These are phyloP conservation scores for Periplaneta americana DNA, from an alignment of 1,140 invertebrate genomes.

Conservation along the genomic window DNA sequence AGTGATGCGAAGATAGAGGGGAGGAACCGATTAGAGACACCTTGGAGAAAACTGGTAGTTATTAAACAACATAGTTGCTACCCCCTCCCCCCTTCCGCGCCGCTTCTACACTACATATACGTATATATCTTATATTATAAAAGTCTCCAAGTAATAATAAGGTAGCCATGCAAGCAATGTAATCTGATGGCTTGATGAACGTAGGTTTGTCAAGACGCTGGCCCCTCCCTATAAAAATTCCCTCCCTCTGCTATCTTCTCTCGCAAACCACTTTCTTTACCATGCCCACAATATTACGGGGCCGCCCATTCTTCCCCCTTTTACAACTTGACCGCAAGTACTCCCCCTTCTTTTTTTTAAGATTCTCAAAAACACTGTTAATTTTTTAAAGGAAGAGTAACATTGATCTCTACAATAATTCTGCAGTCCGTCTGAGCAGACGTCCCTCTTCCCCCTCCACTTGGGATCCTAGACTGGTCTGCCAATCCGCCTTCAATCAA, in stretches of 20 bases:
- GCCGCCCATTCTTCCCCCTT: background rate
- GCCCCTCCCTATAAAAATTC: background rate
- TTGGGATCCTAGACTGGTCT: too few species aligned
- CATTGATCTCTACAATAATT: too few species aligned
- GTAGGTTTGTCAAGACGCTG: background rate
- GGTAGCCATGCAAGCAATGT: background rate
- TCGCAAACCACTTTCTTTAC: background rate
- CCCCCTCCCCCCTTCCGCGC: background rate
- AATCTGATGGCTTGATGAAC: background rate
- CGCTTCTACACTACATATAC: background rate
- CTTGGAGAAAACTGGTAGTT: slow-evolving; percentile 2
- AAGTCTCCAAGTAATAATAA: background rate
- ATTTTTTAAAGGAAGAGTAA: background rate
- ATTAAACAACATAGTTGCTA: background rate
- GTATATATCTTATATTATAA: background rate
- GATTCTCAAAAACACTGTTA: background rate
- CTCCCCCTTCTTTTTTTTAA: too few species aligned
- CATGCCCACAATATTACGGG: background rate
- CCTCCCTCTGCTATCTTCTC: background rate
- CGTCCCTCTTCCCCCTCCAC: too few species aligned
- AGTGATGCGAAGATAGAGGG: background rate
- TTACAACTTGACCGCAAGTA: background rate
- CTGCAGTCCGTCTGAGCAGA: too few species aligned
- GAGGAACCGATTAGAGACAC: slow-evolving; percentile 9
- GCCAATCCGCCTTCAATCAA: background rate